phyloP scores from a whole-genome alignment of 2,888 invertebrate genomes.

The Morpho helenor region DNA sequence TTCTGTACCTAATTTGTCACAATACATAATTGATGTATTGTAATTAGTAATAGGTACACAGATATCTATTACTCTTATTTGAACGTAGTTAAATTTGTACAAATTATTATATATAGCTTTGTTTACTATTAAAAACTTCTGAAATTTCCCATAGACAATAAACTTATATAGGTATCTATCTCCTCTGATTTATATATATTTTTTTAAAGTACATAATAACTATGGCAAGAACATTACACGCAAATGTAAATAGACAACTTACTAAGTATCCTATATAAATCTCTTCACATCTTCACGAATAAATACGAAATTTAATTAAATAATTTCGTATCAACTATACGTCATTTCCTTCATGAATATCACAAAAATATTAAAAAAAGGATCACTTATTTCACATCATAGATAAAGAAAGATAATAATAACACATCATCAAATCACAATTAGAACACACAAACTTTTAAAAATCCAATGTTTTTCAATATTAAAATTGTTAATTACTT shows the following conservation, averaged over 20 bases:
- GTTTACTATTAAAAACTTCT: neutral
- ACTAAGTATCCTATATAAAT: neutral
- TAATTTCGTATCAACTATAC: neutral
- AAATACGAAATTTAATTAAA: neutral
- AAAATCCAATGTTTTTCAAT: constrained; percentile 6
- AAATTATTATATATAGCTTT: too few relatives aligned
- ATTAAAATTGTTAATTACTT: constrained; percentile 27
- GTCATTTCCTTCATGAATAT: constrained; percentile 46
- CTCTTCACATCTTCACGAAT: neutral
- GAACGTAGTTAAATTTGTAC: too few relatives aligned
- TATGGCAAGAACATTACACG: neutral
- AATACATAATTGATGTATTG: too few relatives aligned
- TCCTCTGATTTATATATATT: neutral
- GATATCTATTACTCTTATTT: too few relatives aligned
- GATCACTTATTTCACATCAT: constrained; percentile 7
- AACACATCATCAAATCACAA: constrained; percentile 12
- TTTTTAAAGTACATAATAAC: neutral
- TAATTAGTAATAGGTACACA: too few relatives aligned
- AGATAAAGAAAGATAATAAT: neutral
- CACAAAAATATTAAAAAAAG: constrained; percentile 12
- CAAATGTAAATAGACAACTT: neutral
- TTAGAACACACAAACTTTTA: neutral
- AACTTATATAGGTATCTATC: neutral
- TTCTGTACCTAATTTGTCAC: too few relatives aligned
- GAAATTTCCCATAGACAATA: neutral